Evolutionary conservation across 2,113 vertebrate genomes (phyloP).

Genomic region (Chionodraco myersi): DNA sequence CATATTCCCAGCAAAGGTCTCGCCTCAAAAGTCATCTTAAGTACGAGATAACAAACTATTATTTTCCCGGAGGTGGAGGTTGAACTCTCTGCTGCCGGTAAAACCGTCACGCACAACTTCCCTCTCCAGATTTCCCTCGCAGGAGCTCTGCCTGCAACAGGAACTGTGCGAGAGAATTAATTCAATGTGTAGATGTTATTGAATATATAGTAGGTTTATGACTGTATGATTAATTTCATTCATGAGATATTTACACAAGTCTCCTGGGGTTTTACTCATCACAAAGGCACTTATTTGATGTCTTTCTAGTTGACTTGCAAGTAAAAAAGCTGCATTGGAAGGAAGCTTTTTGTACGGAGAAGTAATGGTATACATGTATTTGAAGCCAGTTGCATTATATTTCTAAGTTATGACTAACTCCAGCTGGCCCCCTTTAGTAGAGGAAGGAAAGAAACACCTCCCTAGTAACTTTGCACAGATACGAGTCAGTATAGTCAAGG

Average conservation of each 20-base stretch:
- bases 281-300: neutral
- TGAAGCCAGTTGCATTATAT: too few species aligned
- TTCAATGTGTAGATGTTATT: slow-evolving; percentile 22
- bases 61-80: slow-evolving; percentile 10
- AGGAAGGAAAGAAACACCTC: too few species aligned
- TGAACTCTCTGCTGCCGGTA: slow-evolving; percentile 35
- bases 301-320: neutral
- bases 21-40: slow-evolving; percentile 45
- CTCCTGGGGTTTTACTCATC: neutral
- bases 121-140: slow-evolving; percentile 26
- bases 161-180: slow-evolving; percentile 20
- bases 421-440: too few species aligned
- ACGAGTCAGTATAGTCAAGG: too few species aligned
- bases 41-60: slow-evolving; percentile 56
- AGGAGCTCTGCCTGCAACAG: slow-evolving; percentile 22
- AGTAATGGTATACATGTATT: too few species aligned
- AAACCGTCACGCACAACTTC: slow-evolving; percentile 35
- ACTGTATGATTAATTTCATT: slow-evolving; percentile 19
- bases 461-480: too few species aligned
- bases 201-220: slow-evolving; percentile 30
- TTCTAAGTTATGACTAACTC: too few species aligned
- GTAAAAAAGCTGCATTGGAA: neutral
- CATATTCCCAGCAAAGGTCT: slow-evolving; percentile 55
- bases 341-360: too few species aligned
- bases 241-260: slow-evolving; percentile 15